Evolutionary conservation across 2,797 vertebrate genomes (phyloP).

Genomic region (Hyperoplus immaculatus): DNA sequence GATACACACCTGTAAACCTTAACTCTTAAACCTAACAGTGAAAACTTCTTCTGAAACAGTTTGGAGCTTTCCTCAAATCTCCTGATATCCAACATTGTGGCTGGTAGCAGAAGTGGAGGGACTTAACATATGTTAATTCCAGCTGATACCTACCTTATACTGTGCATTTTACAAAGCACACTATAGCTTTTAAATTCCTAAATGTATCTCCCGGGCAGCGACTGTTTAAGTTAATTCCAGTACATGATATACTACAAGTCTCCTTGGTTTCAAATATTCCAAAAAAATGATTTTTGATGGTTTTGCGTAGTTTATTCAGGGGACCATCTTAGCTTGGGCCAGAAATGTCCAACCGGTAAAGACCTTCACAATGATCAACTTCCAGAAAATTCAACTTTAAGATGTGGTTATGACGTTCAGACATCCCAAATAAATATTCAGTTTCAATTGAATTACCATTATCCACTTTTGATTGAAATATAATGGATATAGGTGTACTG

Average conservation of each 20-base stretch:
- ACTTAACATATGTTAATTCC: not conserved
- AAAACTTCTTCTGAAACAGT: too few species aligned
- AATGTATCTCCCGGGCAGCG: not conserved
- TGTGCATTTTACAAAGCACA: slow-evolving; percentile 1
- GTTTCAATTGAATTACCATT: not conserved
- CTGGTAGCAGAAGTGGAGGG: too few species aligned
- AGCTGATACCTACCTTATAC: not conserved
- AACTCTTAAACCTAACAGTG: too few species aligned
- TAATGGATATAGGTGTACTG: not conserved
- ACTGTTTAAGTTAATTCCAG: not conserved
- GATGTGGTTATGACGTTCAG: not conserved
- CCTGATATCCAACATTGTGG: too few species aligned
- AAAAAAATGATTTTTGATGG: too few species aligned
- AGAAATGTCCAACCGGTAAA: not conserved
- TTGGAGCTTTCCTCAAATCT: too few species aligned
- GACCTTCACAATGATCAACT: not conserved
- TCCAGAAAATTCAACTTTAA: not conserved
- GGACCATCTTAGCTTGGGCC: not conserved
- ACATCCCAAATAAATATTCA: too few species aligned
- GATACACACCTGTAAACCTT: too few species aligned
- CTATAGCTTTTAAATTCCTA: not conserved
- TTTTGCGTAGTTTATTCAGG: not conserved
- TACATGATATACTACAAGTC: not conserved
- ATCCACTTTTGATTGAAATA: too few species aligned
- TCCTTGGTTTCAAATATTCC: not conserved